Percentiles rank a stretch among this genome's conserved stretches.
These are phyloP conservation scores for Mechanitis mazaeus DNA, from an alignment of 2,888 invertebrate species.

Conservation along the genomic window DNA sequence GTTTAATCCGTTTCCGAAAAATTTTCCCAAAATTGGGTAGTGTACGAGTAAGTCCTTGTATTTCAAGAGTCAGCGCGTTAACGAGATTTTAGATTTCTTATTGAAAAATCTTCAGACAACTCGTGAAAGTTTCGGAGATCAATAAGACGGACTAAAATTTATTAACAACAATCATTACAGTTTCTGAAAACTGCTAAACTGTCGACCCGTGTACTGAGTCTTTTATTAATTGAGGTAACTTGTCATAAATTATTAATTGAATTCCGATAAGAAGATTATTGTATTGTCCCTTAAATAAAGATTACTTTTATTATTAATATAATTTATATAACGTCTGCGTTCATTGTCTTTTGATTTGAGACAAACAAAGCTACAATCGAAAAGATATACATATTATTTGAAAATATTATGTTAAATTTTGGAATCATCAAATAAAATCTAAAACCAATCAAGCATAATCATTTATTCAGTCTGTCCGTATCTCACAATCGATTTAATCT, in stretches of 20 bases:
- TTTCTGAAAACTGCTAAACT: slow-evolving; percentile 36
- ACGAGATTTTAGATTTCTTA: not conserved
- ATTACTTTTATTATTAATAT: slow-evolving; percentile 8
- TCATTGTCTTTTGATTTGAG: not conserved
- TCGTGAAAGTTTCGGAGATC: slow-evolving; percentile 13
- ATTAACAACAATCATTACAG: slow-evolving; percentile 29
- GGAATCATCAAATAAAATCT: too few relatives aligned
- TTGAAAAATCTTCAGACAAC: slow-evolving; percentile 1
- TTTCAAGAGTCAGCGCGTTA: not conserved
- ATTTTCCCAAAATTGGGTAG: too few relatives aligned
- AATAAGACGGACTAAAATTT: slow-evolving; percentile 24
- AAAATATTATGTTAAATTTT: not conserved
- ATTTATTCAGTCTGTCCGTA: too few relatives aligned
- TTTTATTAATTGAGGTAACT: slow-evolving; percentile 33
- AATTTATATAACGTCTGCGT: slow-evolving; percentile 12
- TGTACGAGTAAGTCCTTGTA: not conserved
- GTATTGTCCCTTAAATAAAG: slow-evolving; percentile 17
- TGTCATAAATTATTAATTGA: slow-evolving; percentile 35
- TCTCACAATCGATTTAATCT: too few relatives aligned
- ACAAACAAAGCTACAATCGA: not conserved
- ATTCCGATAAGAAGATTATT: slow-evolving; percentile 30
- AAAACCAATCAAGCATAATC: too few relatives aligned
- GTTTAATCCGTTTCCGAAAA: too few relatives aligned
- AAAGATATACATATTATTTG: not conserved
- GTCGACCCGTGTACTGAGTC: slow-evolving; percentile 33